Evolutionary conservation across 2,113 vertebrate species (phyloP), one percentile per base, ranked within the genome.

Genomic region (Bos javanicus): DNA sequence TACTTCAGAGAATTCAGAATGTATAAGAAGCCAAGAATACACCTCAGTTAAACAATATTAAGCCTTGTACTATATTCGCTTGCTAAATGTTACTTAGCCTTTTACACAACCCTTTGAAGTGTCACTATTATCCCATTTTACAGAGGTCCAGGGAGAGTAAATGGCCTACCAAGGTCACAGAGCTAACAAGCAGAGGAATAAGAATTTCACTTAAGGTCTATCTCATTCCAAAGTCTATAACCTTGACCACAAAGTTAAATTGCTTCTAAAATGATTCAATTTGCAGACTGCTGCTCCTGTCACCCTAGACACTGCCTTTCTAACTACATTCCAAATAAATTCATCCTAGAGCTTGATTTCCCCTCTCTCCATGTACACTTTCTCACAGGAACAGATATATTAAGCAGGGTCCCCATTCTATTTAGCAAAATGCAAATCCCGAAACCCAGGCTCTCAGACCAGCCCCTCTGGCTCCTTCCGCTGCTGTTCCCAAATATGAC

Each of bases 71-170:
- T 90, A 95, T 74, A 1, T 33, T 28, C 12, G 48, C 87, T 50
- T 39, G 0, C 43, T 81, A 95, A 96, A 81, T 95, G n/a, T 96
- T 39, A 92, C n/a, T 97, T 30, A 92, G 54, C 39, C 28, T 97
- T 98, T 97, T 33, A 94, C 30, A 94, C 16, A 90, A 91, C 0
- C 5, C 48, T 91, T 62, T 64, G 76, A 96, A 95, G 14, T 46
- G 28, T 46, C 83, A 56, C 46, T 93, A 87, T 57, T 43, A 78
- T 54, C 28, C 36, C 57, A 93, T 95, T 94, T 97, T 83, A 87
- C n/a, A 86, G 82, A 91, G 50, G 16, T 88, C 17, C 26, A 91
- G 13, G 78, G 52, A 97, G 76, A 93, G 71, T 57, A 91, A 89
- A 91, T 92, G 39, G 87, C 17, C 84, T 95, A 67, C 62, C 28